Percentiles rank a stretch among this genome's conserved stretches.
Evolutionary conservation across 2,797 vertebrate species (phyloP).

Genomic region (Aeoliscus strigatus): DNA sequence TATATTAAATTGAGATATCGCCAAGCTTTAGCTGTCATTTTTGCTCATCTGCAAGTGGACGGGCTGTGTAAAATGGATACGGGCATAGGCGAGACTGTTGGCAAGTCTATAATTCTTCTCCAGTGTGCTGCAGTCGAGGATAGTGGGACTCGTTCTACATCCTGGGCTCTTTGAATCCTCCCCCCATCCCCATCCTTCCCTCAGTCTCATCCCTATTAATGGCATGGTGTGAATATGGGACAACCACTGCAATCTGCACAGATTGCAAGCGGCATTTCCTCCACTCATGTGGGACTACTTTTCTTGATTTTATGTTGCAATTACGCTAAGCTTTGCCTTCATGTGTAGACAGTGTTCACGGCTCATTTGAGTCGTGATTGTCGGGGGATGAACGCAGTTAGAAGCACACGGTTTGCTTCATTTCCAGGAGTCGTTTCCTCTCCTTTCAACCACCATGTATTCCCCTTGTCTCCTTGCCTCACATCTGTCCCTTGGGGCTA

Average conservation of each 20-base stretch:
- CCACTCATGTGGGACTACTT: slow-evolving; percentile 13
- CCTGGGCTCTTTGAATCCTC: slow-evolving; percentile 16
- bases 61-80: too few relatives aligned
- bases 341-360: background rate
- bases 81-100: slow-evolving; percentile 9
- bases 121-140: slow-evolving; percentile 1
- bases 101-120: background rate
- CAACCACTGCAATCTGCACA: slow-evolving; percentile 18
- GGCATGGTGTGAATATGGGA: slow-evolving; percentile 24
- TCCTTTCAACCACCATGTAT: slow-evolving; percentile 27
- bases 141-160: slow-evolving; percentile 16
- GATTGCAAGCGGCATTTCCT: slow-evolving; percentile 26
- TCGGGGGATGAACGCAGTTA: slow-evolving; percentile 8
- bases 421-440: slow-evolving; percentile 8
- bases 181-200: slow-evolving; percentile 1
- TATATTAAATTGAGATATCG: too few relatives aligned
- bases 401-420: slow-evolving; percentile 11
- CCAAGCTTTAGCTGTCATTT: too few relatives aligned
- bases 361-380: slow-evolving; percentile 8
- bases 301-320: slow-evolving; percentile 9
- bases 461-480: slow-evolving; percentile 36
- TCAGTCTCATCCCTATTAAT: background rate
- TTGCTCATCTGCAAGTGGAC: too few relatives aligned
- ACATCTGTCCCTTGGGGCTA: slow-evolving; percentile 59
- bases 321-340: slow-evolving; percentile 14